phyloP scores from a whole-genome alignment of 1,140 invertebrate species.

The Cryptotermes secundus region DNA sequence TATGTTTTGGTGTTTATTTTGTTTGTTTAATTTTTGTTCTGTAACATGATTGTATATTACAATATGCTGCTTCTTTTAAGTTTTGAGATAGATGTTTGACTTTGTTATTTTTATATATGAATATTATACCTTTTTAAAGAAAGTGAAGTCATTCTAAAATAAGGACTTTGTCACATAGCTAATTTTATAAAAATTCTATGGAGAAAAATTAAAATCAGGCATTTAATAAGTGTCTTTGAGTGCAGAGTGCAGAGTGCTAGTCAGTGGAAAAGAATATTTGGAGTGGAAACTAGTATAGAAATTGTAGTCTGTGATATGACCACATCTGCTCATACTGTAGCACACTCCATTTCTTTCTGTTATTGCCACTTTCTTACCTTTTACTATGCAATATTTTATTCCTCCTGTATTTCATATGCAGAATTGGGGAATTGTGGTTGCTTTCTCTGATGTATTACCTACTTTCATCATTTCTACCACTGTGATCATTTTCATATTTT shows the following conservation, averaged over 20 bases:
- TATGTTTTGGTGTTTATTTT: constrained; percentile 22
- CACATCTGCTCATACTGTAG: constrained; percentile 6
- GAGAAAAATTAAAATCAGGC: constrained; percentile 7
- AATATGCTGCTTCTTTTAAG: constrained; percentile 23
- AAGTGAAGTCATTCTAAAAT: constrained; percentile 24
- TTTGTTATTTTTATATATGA: constrained; percentile 28
- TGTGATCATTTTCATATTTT: no score
- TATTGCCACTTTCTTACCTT: no score
- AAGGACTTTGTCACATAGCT: constrained; percentile 18
- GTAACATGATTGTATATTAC: constrained; percentile 14
- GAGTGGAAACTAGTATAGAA: neutral
- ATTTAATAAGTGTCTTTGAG: constrained; percentile 23
- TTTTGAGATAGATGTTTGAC: constrained; percentile 22
- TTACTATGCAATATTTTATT: neutral
- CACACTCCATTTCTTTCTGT: neutral
- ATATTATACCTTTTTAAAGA: constrained; percentile 22
- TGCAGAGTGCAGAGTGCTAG: constrained; percentile 21
- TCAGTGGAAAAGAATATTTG: constrained; percentile 23
- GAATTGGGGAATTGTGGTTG: neutral
- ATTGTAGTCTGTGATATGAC: constrained; percentile 33
- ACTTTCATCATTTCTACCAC: neutral
- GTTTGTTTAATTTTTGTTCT: constrained; percentile 19
- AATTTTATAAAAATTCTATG: constrained; percentile 23
- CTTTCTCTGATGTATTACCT: neutral
- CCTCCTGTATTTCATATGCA: neutral